Base-by-base conservation (phyloP, 2,797 vertebrate genomes). In the Liparis tanakae region DNA sequence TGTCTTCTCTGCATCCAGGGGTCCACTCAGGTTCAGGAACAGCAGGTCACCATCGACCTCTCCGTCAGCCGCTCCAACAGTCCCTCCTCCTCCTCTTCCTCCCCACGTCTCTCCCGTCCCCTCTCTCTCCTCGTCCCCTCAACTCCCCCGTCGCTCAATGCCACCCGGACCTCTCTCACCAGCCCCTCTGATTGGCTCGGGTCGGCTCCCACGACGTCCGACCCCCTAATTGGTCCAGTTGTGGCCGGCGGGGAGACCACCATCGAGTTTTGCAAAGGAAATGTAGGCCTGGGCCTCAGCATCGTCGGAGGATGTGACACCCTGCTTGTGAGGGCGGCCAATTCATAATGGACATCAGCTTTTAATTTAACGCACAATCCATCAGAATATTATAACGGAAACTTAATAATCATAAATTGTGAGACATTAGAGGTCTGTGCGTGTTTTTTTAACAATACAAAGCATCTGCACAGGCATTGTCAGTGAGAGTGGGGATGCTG, bases 301-400 rank as follows among this genome's bases (percentile, higher is more conserved):
- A 97, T 99, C 25, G 96, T 98, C 4, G 98, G 98, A 76, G 97
- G 98, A 72, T 95, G 95, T 50, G 98, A 99, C 88, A 98, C 97
- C 8, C 89, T 97, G 75, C 90, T 97, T 96, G 98, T 99, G 87
- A 91, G 96, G 67, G 30, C 9, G 44, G 22, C 10, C 22, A 7
- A 41, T 5, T 73, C 7, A 56, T 64, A 51, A 10, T 39, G 10
- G 39, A 39, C 39, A 14, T 61, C 9, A 57, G 8, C 2, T 48
- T 51, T 72, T 72, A 0, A 36, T 51, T 56, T 39, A 46, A 41
- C 33, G 7, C n/a, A 54, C n/a, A 43, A 50, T 50, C n/a, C 5
- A 14, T 50, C 43, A 25, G 18, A 10, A 63, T 37, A 70, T 7
- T 68, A 34, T 34, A 10, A 41, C 39, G 10, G 9, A 22, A 61